These are phyloP conservation scores for Clangula hyemalis DNA, from an alignment of 2,797 vertebrate species.

Conservation along the genomic window DNA sequence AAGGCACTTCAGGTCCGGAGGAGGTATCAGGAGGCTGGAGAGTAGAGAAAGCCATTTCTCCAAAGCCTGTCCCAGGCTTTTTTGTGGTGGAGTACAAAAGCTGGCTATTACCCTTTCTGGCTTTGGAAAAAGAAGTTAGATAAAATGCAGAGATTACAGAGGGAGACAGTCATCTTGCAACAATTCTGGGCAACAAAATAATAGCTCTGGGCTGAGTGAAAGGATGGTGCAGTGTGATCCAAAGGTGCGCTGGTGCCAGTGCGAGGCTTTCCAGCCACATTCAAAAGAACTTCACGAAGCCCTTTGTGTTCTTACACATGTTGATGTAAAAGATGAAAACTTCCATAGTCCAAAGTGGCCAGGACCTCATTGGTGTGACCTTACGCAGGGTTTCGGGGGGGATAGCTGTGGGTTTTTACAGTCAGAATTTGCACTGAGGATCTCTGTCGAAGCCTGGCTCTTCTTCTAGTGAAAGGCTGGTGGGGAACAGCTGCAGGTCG, in stretches of 20 bases:
- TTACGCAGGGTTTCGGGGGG: background rate
- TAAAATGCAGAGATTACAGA: constrained; percentile 45
- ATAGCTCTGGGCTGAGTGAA: constrained; percentile 7
- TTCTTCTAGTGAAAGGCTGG: background rate
- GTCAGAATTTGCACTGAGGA: background rate
- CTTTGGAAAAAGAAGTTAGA: constrained; percentile 31
- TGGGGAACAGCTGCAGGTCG: background rate
- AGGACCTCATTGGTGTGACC: background rate
- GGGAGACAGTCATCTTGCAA: constrained; percentile 28
- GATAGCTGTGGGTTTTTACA: background rate
- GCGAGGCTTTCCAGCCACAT: constrained; percentile 1
- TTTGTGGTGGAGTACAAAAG: constrained; percentile 1
- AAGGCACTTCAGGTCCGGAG: background rate
- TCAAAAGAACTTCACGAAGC: background rate
- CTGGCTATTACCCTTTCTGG: background rate
- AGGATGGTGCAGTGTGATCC: constrained; percentile 8
- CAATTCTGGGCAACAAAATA: constrained; percentile 22
- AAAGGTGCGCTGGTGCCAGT: background rate
- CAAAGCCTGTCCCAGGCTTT: background rate
- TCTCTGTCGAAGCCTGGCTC: background rate
- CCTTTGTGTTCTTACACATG: background rate
- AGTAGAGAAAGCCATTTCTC: background rate
- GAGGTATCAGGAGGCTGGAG: background rate
- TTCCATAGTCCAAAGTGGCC: background rate
- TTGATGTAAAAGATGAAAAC: background rate